phyloP scores from a whole-genome alignment of 1,140 invertebrate species.

The Magallana ariakensis region DNA sequence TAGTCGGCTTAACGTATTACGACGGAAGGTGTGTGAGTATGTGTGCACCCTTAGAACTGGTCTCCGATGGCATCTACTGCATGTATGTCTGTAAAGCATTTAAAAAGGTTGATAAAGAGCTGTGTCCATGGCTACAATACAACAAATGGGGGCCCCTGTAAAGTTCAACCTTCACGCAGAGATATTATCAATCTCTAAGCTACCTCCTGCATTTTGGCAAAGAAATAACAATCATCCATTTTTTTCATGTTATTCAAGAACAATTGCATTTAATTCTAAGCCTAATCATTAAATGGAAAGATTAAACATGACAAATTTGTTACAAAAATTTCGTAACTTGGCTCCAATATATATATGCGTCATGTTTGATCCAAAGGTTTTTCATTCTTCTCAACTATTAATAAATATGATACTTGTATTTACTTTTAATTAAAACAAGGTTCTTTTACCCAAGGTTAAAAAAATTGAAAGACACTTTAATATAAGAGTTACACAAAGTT shows the following conservation, averaged over 20 bases:
- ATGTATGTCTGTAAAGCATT: constrained; percentile 21
- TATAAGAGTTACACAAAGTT: too few relatives aligned
- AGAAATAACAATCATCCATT: constrained; percentile 9
- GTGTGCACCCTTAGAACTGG: not conserved
- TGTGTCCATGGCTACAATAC: constrained; percentile 20
- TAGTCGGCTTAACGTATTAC: not conserved
- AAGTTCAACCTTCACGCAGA: not conserved
- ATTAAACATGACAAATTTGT: not conserved
- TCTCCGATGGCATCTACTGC: constrained; percentile 1
- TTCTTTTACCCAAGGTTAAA: too few relatives aligned
- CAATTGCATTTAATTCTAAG: not conserved
- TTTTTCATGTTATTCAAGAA: not conserved
- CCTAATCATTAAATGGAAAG: not conserved
- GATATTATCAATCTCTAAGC: not conserved
- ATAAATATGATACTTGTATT: too few relatives aligned
- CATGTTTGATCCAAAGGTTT: too few relatives aligned
- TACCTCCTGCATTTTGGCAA: constrained; percentile 22
- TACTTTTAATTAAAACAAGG: too few relatives aligned
- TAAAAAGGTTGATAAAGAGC: constrained; percentile 32
- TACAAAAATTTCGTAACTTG: not conserved
- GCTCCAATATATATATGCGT: too few relatives aligned
- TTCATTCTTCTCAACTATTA: too few relatives aligned
- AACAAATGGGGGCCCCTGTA: not conserved
- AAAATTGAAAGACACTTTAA: too few relatives aligned
- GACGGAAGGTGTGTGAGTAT: too few relatives aligned